Conservation (phyloP, 2,113 vertebrate species). For the Polypterus bichir region DNA sequence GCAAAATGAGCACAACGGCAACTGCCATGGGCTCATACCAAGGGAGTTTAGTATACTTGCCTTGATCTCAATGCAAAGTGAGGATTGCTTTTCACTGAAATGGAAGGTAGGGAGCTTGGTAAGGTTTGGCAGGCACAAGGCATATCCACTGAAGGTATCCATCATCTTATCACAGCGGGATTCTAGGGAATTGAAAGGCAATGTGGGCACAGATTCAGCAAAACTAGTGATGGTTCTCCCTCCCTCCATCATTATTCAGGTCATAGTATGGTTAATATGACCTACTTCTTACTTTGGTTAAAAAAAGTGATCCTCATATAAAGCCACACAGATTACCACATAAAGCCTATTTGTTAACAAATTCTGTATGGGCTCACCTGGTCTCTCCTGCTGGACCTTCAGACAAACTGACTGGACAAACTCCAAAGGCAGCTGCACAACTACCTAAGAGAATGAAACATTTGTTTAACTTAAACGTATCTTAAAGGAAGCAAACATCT, state of each 20-base stretch:
- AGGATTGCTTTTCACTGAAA: slow-evolving; percentile 62
- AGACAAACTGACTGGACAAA: slow-evolving; percentile 85
- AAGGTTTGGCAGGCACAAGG: slow-evolving; percentile 88
- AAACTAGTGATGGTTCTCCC: not conserved
- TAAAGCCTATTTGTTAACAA: not conserved
- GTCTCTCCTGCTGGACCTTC: slow-evolving; percentile 83
- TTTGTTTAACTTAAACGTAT: too few species aligned
- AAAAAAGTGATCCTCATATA: too few species aligned
- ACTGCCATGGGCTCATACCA: too few species aligned
- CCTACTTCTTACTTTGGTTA: too few species aligned
- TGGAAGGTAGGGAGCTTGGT: slow-evolving; percentile 63
- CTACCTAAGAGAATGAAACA: slow-evolving; percentile 57
- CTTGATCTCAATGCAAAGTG: slow-evolving; percentile 94
- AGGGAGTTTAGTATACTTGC: slow-evolving; percentile 32
- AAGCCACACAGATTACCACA: not conserved
- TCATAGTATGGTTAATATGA: too few species aligned
- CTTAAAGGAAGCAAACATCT: too few species aligned
- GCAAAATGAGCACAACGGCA: too few species aligned
- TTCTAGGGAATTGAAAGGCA: slow-evolving; percentile 37
- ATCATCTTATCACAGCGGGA: slow-evolving; percentile 90
- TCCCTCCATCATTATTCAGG: too few species aligned
- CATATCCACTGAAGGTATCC: slow-evolving; percentile 86
- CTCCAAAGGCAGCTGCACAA: slow-evolving; percentile 83
- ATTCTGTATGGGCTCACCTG: slow-evolving; percentile 53
- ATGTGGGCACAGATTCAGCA: too few species aligned